Evolutionary conservation across 2,113 vertebrate species (phyloP), one percentile per base, ranked within the genome.

Genomic region (Apaloderma vittatum): DNA sequence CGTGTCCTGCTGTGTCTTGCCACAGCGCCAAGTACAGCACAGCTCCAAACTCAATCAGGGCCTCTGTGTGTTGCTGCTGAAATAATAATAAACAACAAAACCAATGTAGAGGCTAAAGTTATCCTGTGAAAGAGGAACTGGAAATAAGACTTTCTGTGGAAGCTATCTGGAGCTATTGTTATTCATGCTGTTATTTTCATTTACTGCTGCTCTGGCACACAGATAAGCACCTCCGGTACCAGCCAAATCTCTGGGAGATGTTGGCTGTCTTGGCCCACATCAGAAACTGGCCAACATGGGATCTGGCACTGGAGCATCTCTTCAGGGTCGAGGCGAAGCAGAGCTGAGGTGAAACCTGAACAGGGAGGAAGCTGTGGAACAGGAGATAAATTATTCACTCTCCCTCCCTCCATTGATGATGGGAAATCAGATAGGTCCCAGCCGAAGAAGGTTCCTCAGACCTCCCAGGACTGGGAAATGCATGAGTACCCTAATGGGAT

Each of bases 351-450:
- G 74, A 90, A 93, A 95, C 65, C 43, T 85, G 92, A 91, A 40
- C 30, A 32, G 51, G 45, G 86, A 86, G 26, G 67, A 36, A 90
- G 22, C 52, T 77, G 63, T 48, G 68, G 40, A 22, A 71, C 22
- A 40, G 62, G 21, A 84, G 43, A 71, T 93, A 37, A 95, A 94
- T 93, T 96, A 95, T 91, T 95, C 58, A 90, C 43, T 82, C 36
- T 63, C 32, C 32, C 4, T 84, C 34, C 32, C 5, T 84, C 72
- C 15, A 11, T 23, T 1, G 2, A 45, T 2, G 2, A 36, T 0
- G 0, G 67, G 88, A 67, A 90, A 84, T 80, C 3, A 3, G 82
- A 75, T 90, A 78, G 71, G 52, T 62, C 26, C 9, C 1, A 0
- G 20, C n/a, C 37, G 43, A 77, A 82, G 61, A 32, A 79, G 37